Conservation (phyloP, 1,140 invertebrate genomes). For the Drosophila pruinosa region DNA sequence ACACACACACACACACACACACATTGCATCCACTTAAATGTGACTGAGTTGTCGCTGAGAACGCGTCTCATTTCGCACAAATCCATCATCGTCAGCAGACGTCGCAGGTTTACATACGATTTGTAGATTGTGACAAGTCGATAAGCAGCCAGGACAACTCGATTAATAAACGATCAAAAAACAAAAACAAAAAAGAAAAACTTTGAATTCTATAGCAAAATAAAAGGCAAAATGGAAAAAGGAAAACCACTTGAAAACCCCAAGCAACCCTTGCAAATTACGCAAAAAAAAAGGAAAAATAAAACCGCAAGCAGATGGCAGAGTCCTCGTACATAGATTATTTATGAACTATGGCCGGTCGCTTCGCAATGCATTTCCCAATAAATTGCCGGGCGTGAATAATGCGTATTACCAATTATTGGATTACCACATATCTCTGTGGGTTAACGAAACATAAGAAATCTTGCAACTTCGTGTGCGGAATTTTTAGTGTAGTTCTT, state of each 20-base stretch:
- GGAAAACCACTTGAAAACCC: neutral
- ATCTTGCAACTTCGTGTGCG: neutral
- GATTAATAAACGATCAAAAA: neutral
- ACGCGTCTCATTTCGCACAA: constrained; percentile 46
- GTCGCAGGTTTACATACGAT: constrained; percentile 19
- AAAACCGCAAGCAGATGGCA: constrained; percentile 12
- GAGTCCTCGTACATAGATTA: constrained; percentile 28
- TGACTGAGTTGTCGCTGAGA: constrained; percentile 11
- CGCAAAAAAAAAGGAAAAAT: neutral
- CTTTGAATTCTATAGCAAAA: neutral
- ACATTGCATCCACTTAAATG: constrained; percentile 9
- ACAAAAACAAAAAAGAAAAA: neutral
- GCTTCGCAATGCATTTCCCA: constrained; percentile 14
- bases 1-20: neutral
- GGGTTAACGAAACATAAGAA: neutral
- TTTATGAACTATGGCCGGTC: constrained; percentile 25
- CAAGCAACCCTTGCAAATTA: constrained; percentile 13
- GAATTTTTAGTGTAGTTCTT: neutral
- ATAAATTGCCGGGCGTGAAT: constrained; percentile 41
- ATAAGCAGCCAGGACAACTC: constrained; percentile 22
- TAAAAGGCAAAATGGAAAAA: neutral
- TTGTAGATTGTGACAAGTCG: constrained; percentile 17
- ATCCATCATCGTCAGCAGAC: constrained; percentile 72
- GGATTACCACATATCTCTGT: constrained; percentile 26
- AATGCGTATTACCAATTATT: constrained; percentile 47